These are phyloP conservation scores for Ophioninae sp. DNA, from an alignment of 2,888 invertebrate species.

Conservation along the genomic window DNA sequence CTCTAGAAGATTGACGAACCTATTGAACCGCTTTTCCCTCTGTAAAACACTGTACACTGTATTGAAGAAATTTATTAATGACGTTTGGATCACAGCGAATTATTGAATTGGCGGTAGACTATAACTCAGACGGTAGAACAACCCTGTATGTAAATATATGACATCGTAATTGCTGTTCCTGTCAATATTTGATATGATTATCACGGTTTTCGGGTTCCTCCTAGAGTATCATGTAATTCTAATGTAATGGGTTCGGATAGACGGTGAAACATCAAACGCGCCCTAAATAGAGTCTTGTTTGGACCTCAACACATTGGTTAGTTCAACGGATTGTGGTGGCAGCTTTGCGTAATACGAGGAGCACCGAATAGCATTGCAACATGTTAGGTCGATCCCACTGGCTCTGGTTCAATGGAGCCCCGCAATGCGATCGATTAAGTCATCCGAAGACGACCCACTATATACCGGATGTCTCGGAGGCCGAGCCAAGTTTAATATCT, in stretches of 20 bases:
- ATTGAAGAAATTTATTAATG: background rate
- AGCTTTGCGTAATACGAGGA: slow-evolving; percentile 47
- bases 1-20: background rate
- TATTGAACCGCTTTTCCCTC: background rate
- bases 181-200: slow-evolving; percentile 23
- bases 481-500: slow-evolving; percentile 59
- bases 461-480: slow-evolving; percentile 16
- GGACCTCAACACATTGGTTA: slow-evolving; percentile 17
- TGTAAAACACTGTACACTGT: background rate
- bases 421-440: slow-evolving; percentile 63
- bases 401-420: slow-evolving; percentile 58
- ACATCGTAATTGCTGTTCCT: background rate
- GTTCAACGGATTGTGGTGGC: slow-evolving; percentile 37
- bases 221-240: slow-evolving; percentile 19
- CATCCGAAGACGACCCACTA: slow-evolving; percentile 29
- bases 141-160: background rate
- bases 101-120: background rate
- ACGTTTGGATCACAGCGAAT: background rate
- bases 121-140: background rate
- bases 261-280: slow-evolving; percentile 34
- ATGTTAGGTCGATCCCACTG: slow-evolving; percentile 41
- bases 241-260: slow-evolving; percentile 33
- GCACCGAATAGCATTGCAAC: slow-evolving; percentile 18
- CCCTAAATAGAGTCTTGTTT: slow-evolving; percentile 10
- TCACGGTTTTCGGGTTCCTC: background rate